Percentiles rank a stretch among this genome's conserved stretches.
These are phyloP conservation scores for Actenoides hombroni DNA, from an alignment of 2,113 vertebrate genomes.

Conservation along the genomic window DNA sequence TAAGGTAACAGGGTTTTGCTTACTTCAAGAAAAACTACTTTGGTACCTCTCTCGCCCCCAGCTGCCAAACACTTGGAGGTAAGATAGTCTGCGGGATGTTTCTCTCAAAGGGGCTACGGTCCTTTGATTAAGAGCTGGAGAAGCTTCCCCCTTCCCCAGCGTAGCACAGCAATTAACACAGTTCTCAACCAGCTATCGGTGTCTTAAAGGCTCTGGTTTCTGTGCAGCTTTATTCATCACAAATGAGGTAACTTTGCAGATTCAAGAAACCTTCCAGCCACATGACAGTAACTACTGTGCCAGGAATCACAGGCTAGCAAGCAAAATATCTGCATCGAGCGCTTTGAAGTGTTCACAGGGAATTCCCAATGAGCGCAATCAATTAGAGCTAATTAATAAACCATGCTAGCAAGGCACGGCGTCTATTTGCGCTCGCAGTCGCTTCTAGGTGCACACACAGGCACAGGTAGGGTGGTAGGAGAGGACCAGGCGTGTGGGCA, in stretches of 20 bases:
- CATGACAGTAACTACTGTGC: not conserved
- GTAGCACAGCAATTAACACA: slow-evolving; percentile 38
- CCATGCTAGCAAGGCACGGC: not conserved
- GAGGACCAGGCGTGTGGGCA: not conserved
- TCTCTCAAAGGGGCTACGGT: not conserved
- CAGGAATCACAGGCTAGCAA: not conserved
- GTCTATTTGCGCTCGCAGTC: not conserved
- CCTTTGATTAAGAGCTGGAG: slow-evolving; percentile 22
- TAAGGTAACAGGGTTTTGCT: not conserved
- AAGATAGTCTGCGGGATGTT: not conserved
- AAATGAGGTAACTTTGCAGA: not conserved
- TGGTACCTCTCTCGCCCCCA: not conserved
- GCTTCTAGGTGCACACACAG: not conserved
- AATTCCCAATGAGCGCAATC: slow-evolving; percentile 39
- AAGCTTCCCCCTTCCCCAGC: not conserved
- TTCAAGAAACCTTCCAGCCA: not conserved
- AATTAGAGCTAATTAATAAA: slow-evolving; percentile 20
- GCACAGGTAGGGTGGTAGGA: not conserved
- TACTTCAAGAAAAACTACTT: not conserved
- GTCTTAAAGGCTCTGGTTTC: not conserved
- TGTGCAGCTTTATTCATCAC: not conserved
- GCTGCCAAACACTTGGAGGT: not conserved
- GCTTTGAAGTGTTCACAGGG: slow-evolving; percentile 26
- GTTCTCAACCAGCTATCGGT: not conserved
- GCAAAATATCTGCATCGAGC: not conserved